Percentiles rank a stretch among this genome's conserved stretches.
These are phyloP conservation scores for Ctenomys sociabilis DNA, from an alignment of 2,113 vertebrate species.

Conservation along the genomic window DNA sequence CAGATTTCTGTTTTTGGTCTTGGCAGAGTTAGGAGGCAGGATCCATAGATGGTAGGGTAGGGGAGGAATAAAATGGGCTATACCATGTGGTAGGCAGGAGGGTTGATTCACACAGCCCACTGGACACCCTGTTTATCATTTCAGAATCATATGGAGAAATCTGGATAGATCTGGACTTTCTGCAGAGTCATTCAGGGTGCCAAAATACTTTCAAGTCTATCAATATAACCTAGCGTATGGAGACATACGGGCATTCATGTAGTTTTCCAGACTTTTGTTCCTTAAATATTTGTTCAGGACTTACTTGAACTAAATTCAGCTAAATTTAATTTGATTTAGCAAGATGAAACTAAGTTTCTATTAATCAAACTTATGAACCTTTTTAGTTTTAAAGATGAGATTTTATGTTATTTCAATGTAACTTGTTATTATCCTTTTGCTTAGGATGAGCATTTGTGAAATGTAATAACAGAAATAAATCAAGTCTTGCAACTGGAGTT, in stretches of 20 bases:
- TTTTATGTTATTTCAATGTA: background rate
- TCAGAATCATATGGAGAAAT: background rate
- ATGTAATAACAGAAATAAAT: background rate
- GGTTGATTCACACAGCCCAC: background rate
- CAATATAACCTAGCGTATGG: background rate
- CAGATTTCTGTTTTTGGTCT: constrained; percentile 34
- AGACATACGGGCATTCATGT: background rate
- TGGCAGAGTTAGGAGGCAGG: background rate
- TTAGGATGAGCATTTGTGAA: background rate
- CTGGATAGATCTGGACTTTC: background rate
- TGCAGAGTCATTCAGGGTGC: background rate
- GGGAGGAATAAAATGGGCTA: background rate
- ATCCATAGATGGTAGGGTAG: background rate
- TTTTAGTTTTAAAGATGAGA: constrained; percentile 21
- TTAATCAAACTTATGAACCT: background rate
- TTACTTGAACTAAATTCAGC: background rate
- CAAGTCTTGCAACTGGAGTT: background rate
- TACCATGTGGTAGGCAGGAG: background rate
- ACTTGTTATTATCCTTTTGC: background rate
- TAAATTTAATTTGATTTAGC: background rate
- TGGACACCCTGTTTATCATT: background rate
- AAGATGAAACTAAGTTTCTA: background rate
- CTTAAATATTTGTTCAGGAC: constrained; percentile 9
- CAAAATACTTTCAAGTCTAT: background rate
- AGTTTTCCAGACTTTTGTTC: background rate